Evolutionary conservation across 2,888 invertebrate genomes (phyloP), one percentile per base, ranked within the genome.

Genomic region (Cheiracanthium punctorium): DNA sequence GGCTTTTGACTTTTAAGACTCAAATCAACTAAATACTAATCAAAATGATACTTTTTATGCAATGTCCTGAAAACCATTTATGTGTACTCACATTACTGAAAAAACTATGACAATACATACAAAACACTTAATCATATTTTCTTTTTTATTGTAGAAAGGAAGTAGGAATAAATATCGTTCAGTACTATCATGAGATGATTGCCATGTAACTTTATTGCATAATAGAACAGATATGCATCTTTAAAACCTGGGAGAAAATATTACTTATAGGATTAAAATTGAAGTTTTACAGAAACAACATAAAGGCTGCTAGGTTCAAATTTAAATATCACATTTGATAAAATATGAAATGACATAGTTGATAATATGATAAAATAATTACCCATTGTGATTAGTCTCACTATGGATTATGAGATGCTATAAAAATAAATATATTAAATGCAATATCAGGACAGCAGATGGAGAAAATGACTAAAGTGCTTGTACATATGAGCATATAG

Each of bases 371-470:
- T 24, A 58, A 58, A 58, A 58, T 24, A 24, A 58, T 58, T 58
- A 24, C 12, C 24, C 24, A 5, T 7, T 7, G 37, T 37, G 37
- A 37, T 37, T 7, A 58, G 20, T 2, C 24, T 24, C 1, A 24
- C 58, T 58, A 58, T 20, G 58, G 58, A 12, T 58, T 24, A 58
- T 58, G 58, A n/a, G n/a, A 58, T 24, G 24, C 58, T 58, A 58
- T 58, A 58, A 58, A 58, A 58, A 58, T 58, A 58, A 58, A 58
- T 58, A 58, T 58, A 58, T 58, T 58, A 58, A 58, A 58, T 58
- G 24, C 58, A 24, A 58, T 58, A 20, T 58, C 24, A 24, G 4
- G 24, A 58, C 24, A 58, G 58, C 58, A 58, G 20, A 58, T 58
- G 58, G 17, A 24, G 58, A 58, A 58, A 58, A 58, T 58, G 58